phyloP scores from a whole-genome alignment of 2,888 invertebrate genomes.

The Allolobophora icterica region DNA sequence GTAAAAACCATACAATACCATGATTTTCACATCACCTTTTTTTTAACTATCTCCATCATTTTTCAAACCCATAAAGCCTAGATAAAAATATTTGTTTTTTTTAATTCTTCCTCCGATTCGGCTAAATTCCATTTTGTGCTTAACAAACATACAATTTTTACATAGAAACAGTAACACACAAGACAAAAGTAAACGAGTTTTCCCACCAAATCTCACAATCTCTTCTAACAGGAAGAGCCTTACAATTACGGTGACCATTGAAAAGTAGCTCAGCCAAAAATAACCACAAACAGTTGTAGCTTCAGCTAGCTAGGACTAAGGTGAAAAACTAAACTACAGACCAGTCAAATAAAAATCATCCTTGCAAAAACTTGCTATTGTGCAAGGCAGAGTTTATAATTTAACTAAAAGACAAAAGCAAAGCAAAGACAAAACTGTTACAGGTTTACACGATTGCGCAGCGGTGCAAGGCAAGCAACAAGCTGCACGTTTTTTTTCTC shows the following conservation, averaged over 20 bases:
- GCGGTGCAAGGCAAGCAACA: not conserved
- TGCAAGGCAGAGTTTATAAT: not conserved
- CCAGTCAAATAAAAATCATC: not conserved
- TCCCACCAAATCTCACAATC: too few relatives aligned
- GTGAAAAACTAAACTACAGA: constrained; percentile 11
- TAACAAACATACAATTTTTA: not conserved
- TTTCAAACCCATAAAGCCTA: not conserved
- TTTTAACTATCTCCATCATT: not conserved
- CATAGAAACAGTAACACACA: not conserved
- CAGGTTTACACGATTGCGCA: not conserved
- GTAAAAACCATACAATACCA: not conserved
- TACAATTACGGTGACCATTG: not conserved
- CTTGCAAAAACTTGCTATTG: not conserved
- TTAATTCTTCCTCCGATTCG: not conserved
- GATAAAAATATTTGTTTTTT: not conserved
- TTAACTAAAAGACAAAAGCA: constrained; percentile 1
- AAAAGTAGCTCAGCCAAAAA: not conserved
- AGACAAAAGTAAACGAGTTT: not conserved
- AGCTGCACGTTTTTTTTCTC: not conserved
- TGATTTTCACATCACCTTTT: not conserved
- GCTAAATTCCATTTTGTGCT: not conserved
- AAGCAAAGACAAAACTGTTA: constrained; percentile 12
- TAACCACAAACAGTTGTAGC: not conserved
- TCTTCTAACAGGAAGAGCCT: not conserved
- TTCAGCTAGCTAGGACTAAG: not conserved